Base-by-base conservation (phyloP, 2,113 vertebrate species). In the Montifringilla adamsi region DNA sequence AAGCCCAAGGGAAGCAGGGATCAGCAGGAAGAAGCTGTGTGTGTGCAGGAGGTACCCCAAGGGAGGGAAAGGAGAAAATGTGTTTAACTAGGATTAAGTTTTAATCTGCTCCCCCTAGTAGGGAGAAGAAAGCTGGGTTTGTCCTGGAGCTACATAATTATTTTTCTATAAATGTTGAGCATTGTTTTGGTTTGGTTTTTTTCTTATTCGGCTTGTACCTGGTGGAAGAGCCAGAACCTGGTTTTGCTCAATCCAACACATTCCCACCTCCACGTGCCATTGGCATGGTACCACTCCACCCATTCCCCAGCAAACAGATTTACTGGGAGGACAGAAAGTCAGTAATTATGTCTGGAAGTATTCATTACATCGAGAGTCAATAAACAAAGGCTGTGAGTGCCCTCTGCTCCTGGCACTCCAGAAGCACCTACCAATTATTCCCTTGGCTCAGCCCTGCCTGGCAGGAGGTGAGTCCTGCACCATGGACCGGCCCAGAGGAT, bases 391-490 rank as follows among this genome's bases (percentile, higher is more conserved):
- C 89, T 64, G 31, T 6, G 31, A 92, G 94, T 79, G 93, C 81
- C 91, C 93, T 95, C 93, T 41, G 21, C 39, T 95, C 84, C 1
- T 49, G 70, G 90, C 89, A 75, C 85, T 94, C 75, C 74, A 94
- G 74, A 87, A 91, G 73, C 89, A 95, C 53, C 84, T 33, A 75
- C 77, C 84, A 91, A 94, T 96, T 94, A 97, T 73, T 95, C 37
- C 81, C 84, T 84, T 15, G 46, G 17, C 77, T 72, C 12, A 18
- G 80, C 86, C 79, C 89, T 63, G 76, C 69, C 43, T 81, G 89
- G 83, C 64, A 23, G 76, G 60, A 66, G 64, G 9, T 20, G n/a
- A 13, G 1, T 8, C 64, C 89, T 75, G 70, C 66, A 33, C 50
- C 33, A 0, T 3, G 44, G 24, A 47, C 23, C 41, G 52, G 23